Base-by-base conservation (phyloP, 2,113 vertebrate genomes). In the Catagonus wagneri region DNA sequence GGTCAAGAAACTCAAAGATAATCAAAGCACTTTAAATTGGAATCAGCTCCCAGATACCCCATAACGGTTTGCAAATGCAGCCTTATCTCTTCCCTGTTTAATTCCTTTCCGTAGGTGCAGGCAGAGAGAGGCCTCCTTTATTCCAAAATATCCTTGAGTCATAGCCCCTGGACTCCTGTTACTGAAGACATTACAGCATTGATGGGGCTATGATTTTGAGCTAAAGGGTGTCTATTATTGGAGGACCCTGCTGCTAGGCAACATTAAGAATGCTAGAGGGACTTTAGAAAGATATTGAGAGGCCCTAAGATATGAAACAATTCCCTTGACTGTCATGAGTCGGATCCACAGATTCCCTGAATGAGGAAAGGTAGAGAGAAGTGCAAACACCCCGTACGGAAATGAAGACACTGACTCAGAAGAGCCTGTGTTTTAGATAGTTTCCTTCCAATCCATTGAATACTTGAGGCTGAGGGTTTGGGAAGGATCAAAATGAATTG, bases 191-290 rank as follows among this genome's bases (percentile, higher is more conserved):
- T 94, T 81, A 90, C 54, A 80, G 32, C 84, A 96, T 90, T 60
- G 95, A 97, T 95, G 71, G 72, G 66, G 58, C 88, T 94, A 56
- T 94, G 95, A 97, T 93, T 97, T 44, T 75, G 76, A 84, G 54
- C 89, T 97, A 93, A 94, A 92, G 34, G 34, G 68, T 86, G 65
- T 94, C 96, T 97, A 91, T 96, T 96, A 86, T 91, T 94, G 81
- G 88, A 97, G 44, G 81, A 60, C 72, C 78, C 20, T 94, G 88
- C 96, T 97, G 97, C 90, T 95, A 96, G 95, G 94, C 94, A 97
- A 95, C 96, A 92, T 97, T 63, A 96, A 96, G 34, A 90, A 89
- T 27, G 50, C 91, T 90, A 65, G 60, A 96, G 94, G 61, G 89
- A 93, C 32, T 96, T 89, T 50, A 69, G 89, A 87, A 87, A 34